Evolutionary conservation across 2,888 invertebrate species (phyloP), one percentile per base, ranked within the genome.

Genomic region (Myopa testacea): DNA sequence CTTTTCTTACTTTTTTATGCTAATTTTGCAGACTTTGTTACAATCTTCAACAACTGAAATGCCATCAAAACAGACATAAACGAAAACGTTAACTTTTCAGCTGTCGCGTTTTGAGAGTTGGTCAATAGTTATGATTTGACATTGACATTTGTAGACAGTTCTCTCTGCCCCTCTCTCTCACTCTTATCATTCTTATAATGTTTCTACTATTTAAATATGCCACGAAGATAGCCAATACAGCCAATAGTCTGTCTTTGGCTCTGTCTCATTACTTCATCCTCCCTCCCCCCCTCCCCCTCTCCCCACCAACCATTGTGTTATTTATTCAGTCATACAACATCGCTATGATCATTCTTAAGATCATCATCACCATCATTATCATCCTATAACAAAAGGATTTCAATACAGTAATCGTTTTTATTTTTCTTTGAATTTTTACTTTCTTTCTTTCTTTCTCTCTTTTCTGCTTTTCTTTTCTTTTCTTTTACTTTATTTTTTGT

Each of bases 91-190:
- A 45, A 73, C 26, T 16, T 73, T 75, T 50, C 58, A 38, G 52
- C 58, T 55, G 52, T 60, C 60, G 38, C 45, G 67, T 37, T 75
- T 73, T 3, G 45, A 72, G 38, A 63, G 68, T 50, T 73, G 62
- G 78, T 73, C 76, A 78, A 80, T 80, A 76, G 82, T 83, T 81
- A 79, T 80, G 82, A 81, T 78, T 82, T 86, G 86, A 83, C 85
- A 86, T 86, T 85, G 85, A 85, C 84, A 86, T 85, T 86, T 86
- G 85, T 84, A 72, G 76, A 80, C 78, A 77, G 75, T 80, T 76
- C 78, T 60, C 67, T 55, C 60, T 16, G 4, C 60, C 60, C 1
- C 62, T 34, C 62, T 34, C 14, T 62, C 26, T 19, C n/a, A 19
- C 26, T 62, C 55, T 1, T 26, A 26, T 19, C n/a, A 19, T 5